Evolutionary conservation across 2,888 invertebrate genomes (phyloP).

Genomic region (Papilio demoleus): DNA sequence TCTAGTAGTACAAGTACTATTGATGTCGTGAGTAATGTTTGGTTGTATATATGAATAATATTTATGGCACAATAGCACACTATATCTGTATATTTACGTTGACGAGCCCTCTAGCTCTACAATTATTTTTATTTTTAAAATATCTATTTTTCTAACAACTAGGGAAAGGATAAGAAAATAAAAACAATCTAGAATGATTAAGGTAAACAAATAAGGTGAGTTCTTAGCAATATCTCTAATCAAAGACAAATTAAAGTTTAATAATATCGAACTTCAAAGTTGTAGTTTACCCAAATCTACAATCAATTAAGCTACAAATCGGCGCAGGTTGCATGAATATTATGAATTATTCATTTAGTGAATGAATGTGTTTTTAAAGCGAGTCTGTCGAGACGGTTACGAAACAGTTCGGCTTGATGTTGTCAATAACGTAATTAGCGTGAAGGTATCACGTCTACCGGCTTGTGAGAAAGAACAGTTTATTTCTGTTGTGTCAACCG

Average conservation of each 20-base stretch:
- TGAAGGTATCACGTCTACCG: constrained; percentile 77
- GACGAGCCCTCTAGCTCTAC: not conserved
- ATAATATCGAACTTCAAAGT: not conserved
- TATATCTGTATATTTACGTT: not conserved
- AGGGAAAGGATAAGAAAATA: too few relatives aligned
- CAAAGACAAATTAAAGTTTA: too few relatives aligned
- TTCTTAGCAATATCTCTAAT: too few relatives aligned
- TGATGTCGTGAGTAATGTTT: not conserved
- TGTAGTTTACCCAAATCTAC: not conserved
- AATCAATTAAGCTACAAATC: not conserved
- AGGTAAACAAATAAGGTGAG: too few relatives aligned
- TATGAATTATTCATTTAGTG: constrained; percentile 14
- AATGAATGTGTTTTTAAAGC: constrained; percentile 19
- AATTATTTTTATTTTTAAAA: not conserved
- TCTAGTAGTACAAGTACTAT: not conserved
- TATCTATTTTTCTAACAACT: not conserved
- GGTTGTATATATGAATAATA: not conserved
- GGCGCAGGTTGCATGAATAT: not conserved
- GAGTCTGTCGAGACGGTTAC: constrained; percentile 48
- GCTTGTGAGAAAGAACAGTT: constrained; percentile 73
- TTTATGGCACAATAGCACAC: not conserved
- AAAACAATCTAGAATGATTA: too few relatives aligned
- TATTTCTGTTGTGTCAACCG: constrained; percentile 81
- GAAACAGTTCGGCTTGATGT: constrained; percentile 67
- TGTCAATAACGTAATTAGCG: constrained; percentile 82